Evolutionary conservation across 2,797 vertebrate genomes (phyloP).

Genomic region (Tokudaia muenninki): DNA sequence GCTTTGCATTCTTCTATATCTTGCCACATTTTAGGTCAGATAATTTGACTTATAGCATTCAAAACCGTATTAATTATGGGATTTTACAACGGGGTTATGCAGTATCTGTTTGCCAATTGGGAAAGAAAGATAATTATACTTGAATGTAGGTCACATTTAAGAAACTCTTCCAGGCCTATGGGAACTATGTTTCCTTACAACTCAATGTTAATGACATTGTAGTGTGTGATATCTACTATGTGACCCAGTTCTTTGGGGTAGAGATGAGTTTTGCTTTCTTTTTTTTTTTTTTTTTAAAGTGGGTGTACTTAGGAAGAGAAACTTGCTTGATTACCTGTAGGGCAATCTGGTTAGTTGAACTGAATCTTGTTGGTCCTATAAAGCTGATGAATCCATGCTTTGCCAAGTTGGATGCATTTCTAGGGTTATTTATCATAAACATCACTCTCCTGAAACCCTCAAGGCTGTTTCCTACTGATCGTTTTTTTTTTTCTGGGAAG

Average conservation of each 20-base stretch:
- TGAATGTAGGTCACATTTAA: conserved; percentile 84
- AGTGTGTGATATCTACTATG: conserved; percentile 47
- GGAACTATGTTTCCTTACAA: conserved; percentile 72
- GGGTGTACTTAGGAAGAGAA: conserved; percentile 12
- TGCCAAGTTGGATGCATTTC: neutral
- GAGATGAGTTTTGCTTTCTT: neutral
- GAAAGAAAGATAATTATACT: conserved; percentile 83
- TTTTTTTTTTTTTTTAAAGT: neutral
- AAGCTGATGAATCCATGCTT: neutral
- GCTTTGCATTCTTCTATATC: conserved; percentile 18
- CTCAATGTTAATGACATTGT: conserved; percentile 69
- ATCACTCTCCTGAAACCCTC: neutral
- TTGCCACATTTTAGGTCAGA: conserved; percentile 77
- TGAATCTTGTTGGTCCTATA: neutral
- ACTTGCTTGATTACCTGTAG: neutral
- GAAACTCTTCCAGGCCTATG: conserved; percentile 77
- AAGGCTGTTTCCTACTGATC: conserved; percentile 6
- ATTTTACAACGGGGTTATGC: conserved; percentile 78
- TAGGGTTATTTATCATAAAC: neutral
- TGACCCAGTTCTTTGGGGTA: conserved; percentile 78
- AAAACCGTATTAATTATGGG: conserved; percentile 80
- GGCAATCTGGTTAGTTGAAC: neutral
- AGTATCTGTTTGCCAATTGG: conserved; percentile 80
- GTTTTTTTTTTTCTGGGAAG: neutral
- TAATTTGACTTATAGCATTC: conserved; percentile 70